A percentile compares a stretch with the other conserved stretches of the same genome.
Evolutionary conservation across 2,888 invertebrate genomes (phyloP).

Genomic region (Luffia ferchaultella): DNA sequence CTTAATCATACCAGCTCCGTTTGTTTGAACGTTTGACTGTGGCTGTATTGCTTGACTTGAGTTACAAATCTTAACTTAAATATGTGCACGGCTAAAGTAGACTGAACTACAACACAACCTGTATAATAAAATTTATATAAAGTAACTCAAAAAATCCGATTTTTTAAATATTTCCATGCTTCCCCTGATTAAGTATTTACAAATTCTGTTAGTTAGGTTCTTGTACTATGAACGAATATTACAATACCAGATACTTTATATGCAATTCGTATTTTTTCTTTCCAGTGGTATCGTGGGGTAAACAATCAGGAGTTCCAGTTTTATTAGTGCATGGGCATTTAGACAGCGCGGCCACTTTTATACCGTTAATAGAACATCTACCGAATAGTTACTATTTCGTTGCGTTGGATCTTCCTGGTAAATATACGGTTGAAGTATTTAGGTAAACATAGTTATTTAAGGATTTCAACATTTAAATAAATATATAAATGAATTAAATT

Average conservation of each 20-base stretch:
- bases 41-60: no score
- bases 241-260: not conserved
- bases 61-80: no score
- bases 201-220: not conserved
- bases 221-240: not conserved
- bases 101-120: no score
- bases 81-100: no score
- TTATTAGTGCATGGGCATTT: constrained; percentile 68
- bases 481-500: no score
- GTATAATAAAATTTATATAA: not conserved
- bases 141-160: not conserved
- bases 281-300: constrained; percentile 68
- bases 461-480: no score
- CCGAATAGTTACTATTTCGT: constrained; percentile 41
- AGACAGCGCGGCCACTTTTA: constrained; percentile 70
- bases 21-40: no score
- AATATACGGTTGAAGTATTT: no score
- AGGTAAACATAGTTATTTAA: no score
- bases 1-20: no score
- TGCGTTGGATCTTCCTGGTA: constrained; percentile 65
- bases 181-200: not conserved
- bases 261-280: constrained; percentile 7
- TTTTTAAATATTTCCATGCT: not conserved
- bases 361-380: constrained; percentile 58
- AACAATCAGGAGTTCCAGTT: constrained; percentile 48